Evolutionary conservation across 2,888 invertebrate genomes (phyloP).

Genomic region (Apotomis capreana): DNA sequence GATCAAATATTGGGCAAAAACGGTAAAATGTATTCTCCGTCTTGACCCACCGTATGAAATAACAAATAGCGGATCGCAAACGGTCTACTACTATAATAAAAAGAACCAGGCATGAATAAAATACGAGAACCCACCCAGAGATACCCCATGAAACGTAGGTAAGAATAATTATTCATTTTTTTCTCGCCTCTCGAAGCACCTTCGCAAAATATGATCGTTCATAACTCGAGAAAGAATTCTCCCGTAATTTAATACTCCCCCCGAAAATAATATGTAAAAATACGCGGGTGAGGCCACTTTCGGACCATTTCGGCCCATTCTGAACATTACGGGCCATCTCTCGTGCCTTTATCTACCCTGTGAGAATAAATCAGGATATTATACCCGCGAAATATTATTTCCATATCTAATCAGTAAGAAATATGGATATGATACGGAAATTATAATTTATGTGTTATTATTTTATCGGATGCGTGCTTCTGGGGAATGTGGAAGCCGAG

Average conservation of each 20-base stretch:
- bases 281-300: constrained; percentile 44
- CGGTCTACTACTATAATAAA: constrained; percentile 31
- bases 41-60: constrained; percentile 1
- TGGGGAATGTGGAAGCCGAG: constrained; percentile 12
- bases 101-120: constrained; percentile 35
- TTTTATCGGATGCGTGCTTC: constrained; percentile 29
- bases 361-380: constrained; percentile 45
- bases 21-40: not conserved
- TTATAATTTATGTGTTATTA: constrained; percentile 38
- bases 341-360: constrained; percentile 44
- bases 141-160: constrained; percentile 28
- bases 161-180: constrained; percentile 42
- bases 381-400: constrained; percentile 44
- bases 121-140: constrained; percentile 31
- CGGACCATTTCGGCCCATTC: constrained; percentile 42
- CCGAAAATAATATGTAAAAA: constrained; percentile 46
- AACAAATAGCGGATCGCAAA: constrained; percentile 27
- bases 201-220: constrained; percentile 42
- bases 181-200: constrained; percentile 40
- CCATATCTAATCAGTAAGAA: constrained; percentile 46
- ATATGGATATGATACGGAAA: constrained; percentile 40
- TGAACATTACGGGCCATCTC: constrained; percentile 45
- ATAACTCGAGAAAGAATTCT: constrained; percentile 42
- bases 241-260: constrained; percentile 45
- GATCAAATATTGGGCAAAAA: constrained; percentile 15